Conservation (phyloP, 2,797 vertebrate genomes). For the Philypnodon macrostomus region DNA sequence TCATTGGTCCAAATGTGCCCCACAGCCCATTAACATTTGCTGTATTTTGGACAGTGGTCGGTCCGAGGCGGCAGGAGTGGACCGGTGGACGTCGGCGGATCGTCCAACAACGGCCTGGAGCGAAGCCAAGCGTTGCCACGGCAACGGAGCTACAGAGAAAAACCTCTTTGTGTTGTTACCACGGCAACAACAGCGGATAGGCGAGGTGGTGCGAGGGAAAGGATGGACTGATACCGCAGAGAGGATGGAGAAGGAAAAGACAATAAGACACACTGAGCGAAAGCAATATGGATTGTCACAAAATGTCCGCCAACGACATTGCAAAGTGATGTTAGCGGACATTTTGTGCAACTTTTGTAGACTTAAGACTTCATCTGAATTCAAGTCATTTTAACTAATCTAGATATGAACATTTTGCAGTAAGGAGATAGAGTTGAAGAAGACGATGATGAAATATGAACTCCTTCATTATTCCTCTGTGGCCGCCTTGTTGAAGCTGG, state of each 20-base stretch:
- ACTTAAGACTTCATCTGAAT: too few species aligned
- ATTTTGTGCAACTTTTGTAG: too few species aligned
- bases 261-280: constrained; percentile 14
- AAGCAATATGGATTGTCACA: too few species aligned
- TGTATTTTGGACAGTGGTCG: constrained; percentile 32
- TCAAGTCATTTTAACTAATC: too few species aligned
- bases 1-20: constrained; percentile 12
- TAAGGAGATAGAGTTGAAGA: too few species aligned
- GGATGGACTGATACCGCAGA: constrained; percentile 21
- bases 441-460: constrained; percentile 21
- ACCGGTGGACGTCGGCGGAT: constrained; percentile 45
- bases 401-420: too few species aligned
- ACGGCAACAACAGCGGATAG: constrained; percentile 79
- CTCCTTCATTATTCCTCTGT: constrained; percentile 35
- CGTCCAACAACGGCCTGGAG: constrained; percentile 70
- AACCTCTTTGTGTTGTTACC: constrained; percentile 83
- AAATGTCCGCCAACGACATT: too few species aligned
- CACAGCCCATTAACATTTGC: constrained; percentile 9
- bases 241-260: constrained; percentile 4
- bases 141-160: constrained; percentile 78
- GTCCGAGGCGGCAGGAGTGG: constrained; percentile 25
- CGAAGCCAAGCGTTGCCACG: constrained; percentile 79
- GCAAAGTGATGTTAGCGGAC: too few species aligned
- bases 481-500: constrained; percentile 59
- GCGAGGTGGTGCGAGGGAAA: constrained; percentile 49